phyloP scores from a whole-genome alignment of 2,113 vertebrate genomes.

The Cepphus grylle region DNA sequence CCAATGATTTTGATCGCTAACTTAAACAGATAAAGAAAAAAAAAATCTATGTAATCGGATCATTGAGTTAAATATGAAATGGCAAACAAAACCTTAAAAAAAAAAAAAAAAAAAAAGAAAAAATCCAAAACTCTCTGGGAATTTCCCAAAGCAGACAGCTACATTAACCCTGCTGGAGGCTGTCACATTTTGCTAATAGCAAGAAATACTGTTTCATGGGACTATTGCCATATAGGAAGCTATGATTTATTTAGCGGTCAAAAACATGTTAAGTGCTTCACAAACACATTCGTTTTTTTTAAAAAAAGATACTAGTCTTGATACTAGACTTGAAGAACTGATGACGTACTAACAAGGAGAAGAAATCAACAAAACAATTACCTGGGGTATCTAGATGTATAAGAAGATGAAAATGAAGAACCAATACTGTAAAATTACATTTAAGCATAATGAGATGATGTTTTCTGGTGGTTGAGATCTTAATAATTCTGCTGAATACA shows the following conservation, averaged over 20 bases:
- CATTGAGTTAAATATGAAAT: not conserved
- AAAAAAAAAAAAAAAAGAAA: not conserved
- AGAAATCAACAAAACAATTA: not conserved
- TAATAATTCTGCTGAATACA: not conserved
- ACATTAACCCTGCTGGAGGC: not conserved
- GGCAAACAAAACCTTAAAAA: not conserved
- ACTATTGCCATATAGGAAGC: not conserved
- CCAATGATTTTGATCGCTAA: not conserved
- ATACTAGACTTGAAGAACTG: not conserved
- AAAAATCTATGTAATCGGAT: not conserved
- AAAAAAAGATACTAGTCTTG: not conserved
- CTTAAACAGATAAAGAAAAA: not conserved
- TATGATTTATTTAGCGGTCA: not conserved
- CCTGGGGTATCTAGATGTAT: not conserved
- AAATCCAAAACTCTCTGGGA: not conserved
- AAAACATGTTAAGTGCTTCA: not conserved
- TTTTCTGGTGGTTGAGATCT: not conserved
- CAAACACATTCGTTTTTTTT: not conserved
- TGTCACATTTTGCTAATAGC: not conserved
- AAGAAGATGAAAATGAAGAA: not conserved
- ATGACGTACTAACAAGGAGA: not conserved
- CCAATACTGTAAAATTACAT: not conserved
- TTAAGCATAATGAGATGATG: not conserved
- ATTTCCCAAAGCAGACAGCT: not conserved
- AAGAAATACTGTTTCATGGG: not conserved